Percentiles rank a stretch among this genome's conserved stretches.
These are phyloP conservation scores for Actinernus sp. DNA, from an alignment of 92 coral and sea anemone genomes.

Conservation along the genomic window DNA sequence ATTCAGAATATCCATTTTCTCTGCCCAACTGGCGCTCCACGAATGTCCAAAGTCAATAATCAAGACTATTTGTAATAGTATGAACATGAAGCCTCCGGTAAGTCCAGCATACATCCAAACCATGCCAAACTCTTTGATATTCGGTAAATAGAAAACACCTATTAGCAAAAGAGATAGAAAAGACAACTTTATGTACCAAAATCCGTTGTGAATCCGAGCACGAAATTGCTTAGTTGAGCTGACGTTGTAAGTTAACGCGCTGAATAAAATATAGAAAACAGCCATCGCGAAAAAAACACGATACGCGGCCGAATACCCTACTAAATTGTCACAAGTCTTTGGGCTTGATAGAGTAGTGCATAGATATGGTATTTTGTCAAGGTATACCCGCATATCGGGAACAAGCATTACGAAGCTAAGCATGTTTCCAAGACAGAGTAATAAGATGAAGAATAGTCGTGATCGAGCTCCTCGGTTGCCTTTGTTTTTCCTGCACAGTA, in stretches of 20 bases:
- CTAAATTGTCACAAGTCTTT: slow-evolving; percentile 85
- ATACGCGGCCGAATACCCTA: slow-evolving; percentile 98
- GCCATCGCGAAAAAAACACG: slow-evolving; percentile 88
- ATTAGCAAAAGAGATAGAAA: slow-evolving; percentile 70
- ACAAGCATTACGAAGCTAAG: slow-evolving; percentile 83
- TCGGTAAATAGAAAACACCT: slow-evolving; percentile 83
- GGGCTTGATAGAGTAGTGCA: slow-evolving; percentile 80
- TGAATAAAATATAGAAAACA: slow-evolving; percentile 63
- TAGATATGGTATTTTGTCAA: slow-evolving; percentile 89
- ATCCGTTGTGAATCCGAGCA: slow-evolving; percentile 89
- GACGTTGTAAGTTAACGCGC: slow-evolving; percentile 77
- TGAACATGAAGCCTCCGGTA: slow-evolving; percentile 92
- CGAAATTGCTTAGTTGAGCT: slow-evolving; percentile 90
- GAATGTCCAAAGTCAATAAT: slow-evolving; percentile 96
- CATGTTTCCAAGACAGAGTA: slow-evolving; percentile 72
- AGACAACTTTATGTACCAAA: slow-evolving; percentile 93
- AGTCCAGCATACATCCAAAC: slow-evolving; percentile 96
- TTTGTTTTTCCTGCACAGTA: slow-evolving; percentile 80
- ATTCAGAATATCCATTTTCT: slow-evolving; percentile 89
- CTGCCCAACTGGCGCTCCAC: slow-evolving; percentile 99
- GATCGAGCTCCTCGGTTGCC: slow-evolving; percentile 74
- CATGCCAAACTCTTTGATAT: slow-evolving; percentile 61
- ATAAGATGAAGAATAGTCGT: slow-evolving; percentile 75
- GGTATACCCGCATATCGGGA: slow-evolving; percentile 81
- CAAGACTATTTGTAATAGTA: slow-evolving; percentile 85